phyloP scores from a whole-genome alignment of 2,113 vertebrate genomes.

The Entomyzon cyanotis region DNA sequence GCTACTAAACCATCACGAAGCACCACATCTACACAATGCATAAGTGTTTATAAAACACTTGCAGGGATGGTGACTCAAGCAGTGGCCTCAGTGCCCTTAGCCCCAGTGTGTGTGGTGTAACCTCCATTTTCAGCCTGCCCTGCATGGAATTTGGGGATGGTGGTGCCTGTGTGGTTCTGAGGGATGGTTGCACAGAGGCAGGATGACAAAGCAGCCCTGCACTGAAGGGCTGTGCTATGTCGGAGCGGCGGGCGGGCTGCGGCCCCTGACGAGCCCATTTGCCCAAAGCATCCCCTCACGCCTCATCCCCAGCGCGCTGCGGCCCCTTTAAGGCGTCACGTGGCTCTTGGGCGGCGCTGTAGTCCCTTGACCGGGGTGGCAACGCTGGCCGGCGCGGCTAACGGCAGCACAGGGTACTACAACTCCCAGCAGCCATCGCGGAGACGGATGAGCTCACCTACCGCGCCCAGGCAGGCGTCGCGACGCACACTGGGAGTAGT shows the following conservation, averaged over 20 bases:
- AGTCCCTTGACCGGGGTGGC: constrained; percentile 8
- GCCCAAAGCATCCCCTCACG: neutral
- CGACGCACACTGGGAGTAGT: constrained; percentile 17
- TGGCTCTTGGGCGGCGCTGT: neutral
- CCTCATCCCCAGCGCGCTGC: neutral
- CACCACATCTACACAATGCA: too few species aligned
- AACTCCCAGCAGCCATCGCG: constrained; percentile 1
- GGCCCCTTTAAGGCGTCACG: constrained; percentile 47
- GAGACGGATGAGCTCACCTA: neutral
- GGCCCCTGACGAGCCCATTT: too few species aligned
- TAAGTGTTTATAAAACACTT: neutral
- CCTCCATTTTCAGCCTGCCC: neutral
- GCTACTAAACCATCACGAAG: neutral
- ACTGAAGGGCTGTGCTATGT: accelerated
- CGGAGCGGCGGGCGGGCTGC: too few species aligned
- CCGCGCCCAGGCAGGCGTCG: neutral
- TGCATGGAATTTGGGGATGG: accelerated
- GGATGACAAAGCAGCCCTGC: neutral
- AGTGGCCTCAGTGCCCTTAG: neutral
- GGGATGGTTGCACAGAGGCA: neutral
- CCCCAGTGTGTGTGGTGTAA: accelerated
- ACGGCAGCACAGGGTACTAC: neutral
- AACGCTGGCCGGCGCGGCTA: neutral
- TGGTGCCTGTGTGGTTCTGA: neutral
- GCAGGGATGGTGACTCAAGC: neutral